A percentile compares a stretch with the other conserved stretches of the same genome.
Conservation (phyloP, 2,113 vertebrate species). For the cat (Felis catus) region F.catus_Fca126_mat1.0 CM031415.1:11623001-11623500, state of each 20-base stretch:
- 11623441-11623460: background rate
- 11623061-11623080: background rate
- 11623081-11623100: rapidly evolving
- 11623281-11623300: background rate
- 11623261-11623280: background rate
- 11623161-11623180: background rate
- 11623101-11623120: rapidly evolving
- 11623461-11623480: background rate
- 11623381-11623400: background rate
- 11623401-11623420: background rate
- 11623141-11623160: background rate
- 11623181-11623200: background rate
- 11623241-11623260: background rate
- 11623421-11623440: background rate
- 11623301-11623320: background rate
- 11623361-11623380: background rate
- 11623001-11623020: background rate
- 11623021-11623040: background rate
- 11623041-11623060: background rate
- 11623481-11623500: background rate
- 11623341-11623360: background rate
- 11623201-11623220: rapidly evolving
- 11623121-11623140: background rate
- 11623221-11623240: background rate
- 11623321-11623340: background rate